Evolutionary conservation across 1,140 invertebrate genomes (phyloP).

Genomic region (Drosophila tropicalis): DNA sequence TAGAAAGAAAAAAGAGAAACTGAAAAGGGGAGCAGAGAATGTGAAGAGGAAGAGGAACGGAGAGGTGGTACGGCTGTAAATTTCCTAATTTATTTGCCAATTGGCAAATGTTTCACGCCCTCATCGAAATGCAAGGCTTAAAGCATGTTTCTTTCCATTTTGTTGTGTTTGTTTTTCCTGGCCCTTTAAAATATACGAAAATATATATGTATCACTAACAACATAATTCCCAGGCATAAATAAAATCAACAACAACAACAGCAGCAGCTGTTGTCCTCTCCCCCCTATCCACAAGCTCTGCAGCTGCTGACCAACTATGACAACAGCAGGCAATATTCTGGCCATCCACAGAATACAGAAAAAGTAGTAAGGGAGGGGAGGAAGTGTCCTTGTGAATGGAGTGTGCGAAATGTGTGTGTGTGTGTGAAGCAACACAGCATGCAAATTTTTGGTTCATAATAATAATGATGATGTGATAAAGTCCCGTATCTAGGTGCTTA

Average conservation of each 20-base stretch:
- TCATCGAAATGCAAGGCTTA: conserved; percentile 42
- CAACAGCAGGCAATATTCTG: conserved; percentile 49
- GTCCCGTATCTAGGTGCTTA: conserved; percentile 40
- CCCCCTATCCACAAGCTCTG: neutral
- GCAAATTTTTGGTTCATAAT: conserved; percentile 48
- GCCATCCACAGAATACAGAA: neutral
- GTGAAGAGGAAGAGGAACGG: neutral
- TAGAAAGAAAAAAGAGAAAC: neutral
- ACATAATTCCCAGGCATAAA: conserved; percentile 72
- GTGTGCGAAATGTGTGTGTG: neutral
- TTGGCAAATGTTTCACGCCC: conserved; percentile 60
- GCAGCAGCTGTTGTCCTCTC: conserved; percentile 16
- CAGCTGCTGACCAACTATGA: conserved; percentile 61
- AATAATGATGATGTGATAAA: conserved; percentile 59
- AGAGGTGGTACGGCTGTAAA: conserved; percentile 48
- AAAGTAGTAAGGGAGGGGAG: neutral
- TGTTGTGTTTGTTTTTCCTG: neutral
- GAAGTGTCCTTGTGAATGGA: neutral
- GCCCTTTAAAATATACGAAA: conserved; percentile 47
- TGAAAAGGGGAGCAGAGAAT: neutral
- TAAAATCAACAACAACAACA: conserved; percentile 46
- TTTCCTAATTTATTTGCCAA: conserved; percentile 78
- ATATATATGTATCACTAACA: conserved; percentile 66
- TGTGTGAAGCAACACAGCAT: conserved; percentile 13
- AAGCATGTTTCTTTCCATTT: conserved; percentile 35